Evolutionary conservation across 1,140 invertebrate genomes (phyloP).

Genomic region (Pissodes strobi): DNA sequence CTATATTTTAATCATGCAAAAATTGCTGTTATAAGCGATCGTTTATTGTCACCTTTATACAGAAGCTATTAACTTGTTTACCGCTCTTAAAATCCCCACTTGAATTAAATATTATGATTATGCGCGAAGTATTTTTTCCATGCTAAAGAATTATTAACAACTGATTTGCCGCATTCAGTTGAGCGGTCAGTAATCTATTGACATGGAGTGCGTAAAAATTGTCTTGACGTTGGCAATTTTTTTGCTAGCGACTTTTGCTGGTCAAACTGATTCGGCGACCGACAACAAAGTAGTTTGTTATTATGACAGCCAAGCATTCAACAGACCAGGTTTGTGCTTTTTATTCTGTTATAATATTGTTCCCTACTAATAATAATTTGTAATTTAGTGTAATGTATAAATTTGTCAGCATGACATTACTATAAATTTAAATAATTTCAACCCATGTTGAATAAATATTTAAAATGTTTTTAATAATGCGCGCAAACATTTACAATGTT

Average conservation of each 20-base stretch:
- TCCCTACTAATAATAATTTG: no score
- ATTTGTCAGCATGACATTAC: background rate
- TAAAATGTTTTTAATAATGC: no score
- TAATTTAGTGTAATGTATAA: no score
- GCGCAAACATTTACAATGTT: no score
- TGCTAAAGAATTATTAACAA: background rate
- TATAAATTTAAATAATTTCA: background rate
- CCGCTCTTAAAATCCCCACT: no score
- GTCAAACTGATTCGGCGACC: slow-evolving; percentile 24
- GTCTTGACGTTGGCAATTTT: background rate
- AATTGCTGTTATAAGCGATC: no score
- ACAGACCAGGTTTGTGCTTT: slow-evolving; percentile 68
- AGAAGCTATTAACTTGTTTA: no score
- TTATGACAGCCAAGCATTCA: slow-evolving; percentile 68
- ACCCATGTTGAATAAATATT: no score
- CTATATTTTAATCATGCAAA: no score
- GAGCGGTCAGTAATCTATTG: background rate
- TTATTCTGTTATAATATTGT: slow-evolving; percentile 5
- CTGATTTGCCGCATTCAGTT: background rate
- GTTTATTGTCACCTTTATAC: no score
- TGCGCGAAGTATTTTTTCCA: background rate
- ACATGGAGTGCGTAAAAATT: slow-evolving; percentile 1
- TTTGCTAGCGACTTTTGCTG: slow-evolving; percentile 10
- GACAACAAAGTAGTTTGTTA: slow-evolving; percentile 68
- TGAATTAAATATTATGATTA: background rate